These are phyloP conservation scores for Malurus elegans DNA, from an alignment of 2,113 vertebrate species.

Conservation along the genomic window DNA sequence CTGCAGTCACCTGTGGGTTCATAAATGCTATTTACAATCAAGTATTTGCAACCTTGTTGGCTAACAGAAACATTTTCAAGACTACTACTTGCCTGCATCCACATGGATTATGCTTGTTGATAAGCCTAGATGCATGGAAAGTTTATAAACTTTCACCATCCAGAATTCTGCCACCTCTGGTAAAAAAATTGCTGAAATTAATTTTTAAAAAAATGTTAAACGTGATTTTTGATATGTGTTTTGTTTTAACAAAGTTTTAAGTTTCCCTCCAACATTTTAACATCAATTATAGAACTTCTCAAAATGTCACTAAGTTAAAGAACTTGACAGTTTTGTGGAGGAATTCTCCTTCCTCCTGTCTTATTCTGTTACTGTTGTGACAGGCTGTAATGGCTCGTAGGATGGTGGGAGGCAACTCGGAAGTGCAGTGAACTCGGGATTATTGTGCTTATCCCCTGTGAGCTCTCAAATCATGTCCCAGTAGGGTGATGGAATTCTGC, in stretches of 20 bases:
- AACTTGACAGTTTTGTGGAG: background rate
- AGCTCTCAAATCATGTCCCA: background rate
- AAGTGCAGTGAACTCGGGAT: background rate
- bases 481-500: background rate
- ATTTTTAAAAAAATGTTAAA: background rate
- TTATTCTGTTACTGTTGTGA: constrained; percentile 41
- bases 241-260: background rate
- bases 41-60: background rate
- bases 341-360: background rate
- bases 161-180: background rate
- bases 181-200: background rate
- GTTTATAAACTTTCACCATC: background rate
- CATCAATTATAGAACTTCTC: background rate
- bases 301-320: background rate
- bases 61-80: background rate
- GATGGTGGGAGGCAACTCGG: background rate
- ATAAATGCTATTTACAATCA: background rate
- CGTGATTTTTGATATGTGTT: background rate
- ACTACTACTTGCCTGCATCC: background rate
- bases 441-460: background rate
- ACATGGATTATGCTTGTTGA: background rate
- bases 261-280: background rate
- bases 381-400: constrained; percentile 29
- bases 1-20: background rate
- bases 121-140: background rate